Base-by-base conservation (phyloP, 2,888 invertebrate species). In the Eilema depressum region DNA sequence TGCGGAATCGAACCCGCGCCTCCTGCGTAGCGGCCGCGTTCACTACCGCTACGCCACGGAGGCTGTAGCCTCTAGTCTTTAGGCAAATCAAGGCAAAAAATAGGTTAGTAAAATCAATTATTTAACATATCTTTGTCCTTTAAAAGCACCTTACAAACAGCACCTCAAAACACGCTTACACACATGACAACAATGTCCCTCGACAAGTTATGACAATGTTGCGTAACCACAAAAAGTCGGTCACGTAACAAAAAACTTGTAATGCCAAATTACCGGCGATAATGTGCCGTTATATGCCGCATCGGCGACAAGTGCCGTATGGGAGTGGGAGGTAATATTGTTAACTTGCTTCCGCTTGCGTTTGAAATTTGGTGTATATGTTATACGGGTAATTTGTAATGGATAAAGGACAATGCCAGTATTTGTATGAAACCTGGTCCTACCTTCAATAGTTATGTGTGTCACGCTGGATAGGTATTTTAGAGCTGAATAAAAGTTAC, bases 191-290 rank as follows among this genome's bases (percentile, higher is more conserved):
- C 23, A 30, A n/a, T 5, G 30, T 53, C 23, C n/a, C 64, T 56
- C 25, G 53, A 23, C 53, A 56, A n/a, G 28, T 65, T 65, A 30
- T 17, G 53, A 30, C 53, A 20, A 3, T 66, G 41, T 70, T 65
- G 11, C 12, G 25, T n/a, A 62, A 66, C 28, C 53, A 1, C 17
- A 60, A 59, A 25, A 79, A 65, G 81, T 81, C 73, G 81, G 81
- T 76, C 80, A 76, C 69, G 71, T 26, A 62, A 73, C 75, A 61
- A 66, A 71, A n/a, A 71, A 72, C 68, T 26, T 37, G 61, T 60
- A 60, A 68, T 68, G 47, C 33, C 64, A 14, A 59, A 59, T 56
- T 65, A 56, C 28, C 30, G 53, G 53, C 28, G 12, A 53, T 56
- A 56, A 65, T 53, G 30, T 30, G n/a, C 53, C 53, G 64, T 65